Evolutionary conservation across 2,797 vertebrate species (phyloP).

Genomic region (Carduelis carduelis): DNA sequence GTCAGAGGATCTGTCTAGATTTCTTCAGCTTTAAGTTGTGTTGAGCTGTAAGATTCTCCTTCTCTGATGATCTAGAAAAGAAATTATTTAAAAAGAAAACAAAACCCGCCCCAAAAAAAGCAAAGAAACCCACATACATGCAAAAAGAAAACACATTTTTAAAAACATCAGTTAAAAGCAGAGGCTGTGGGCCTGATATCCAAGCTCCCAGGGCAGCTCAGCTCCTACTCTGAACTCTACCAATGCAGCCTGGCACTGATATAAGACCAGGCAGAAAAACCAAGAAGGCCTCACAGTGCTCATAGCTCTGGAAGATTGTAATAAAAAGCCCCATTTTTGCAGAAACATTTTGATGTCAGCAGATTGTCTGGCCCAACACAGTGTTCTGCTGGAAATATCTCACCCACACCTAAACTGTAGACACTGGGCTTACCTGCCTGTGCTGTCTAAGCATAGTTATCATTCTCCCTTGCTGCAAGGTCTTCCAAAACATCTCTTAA

Average conservation of each 20-base stretch:
- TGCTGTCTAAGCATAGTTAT: neutral
- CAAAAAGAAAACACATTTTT: neutral
- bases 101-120: fast-evolving
- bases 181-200: neutral
- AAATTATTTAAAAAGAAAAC: neutral
- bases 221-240: neutral
- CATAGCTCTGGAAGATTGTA: neutral
- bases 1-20: neutral
- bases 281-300: neutral
- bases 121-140: no score
- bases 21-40: neutral
- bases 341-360: neutral
- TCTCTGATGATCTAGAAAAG: neutral
- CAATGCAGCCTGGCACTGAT: neutral
- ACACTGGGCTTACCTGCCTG: neutral
- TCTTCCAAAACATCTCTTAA: neutral
- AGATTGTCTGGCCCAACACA: neutral
- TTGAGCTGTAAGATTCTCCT: neutral
- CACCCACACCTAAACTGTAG: neutral
- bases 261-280: neutral
- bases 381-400: neutral
- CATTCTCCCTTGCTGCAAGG: neutral
- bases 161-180: neutral
- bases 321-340: neutral
- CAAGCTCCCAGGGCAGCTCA: neutral